These are phyloP conservation scores for Microchrysa polita DNA, from an alignment of 2,888 invertebrate genomes.

Conservation along the genomic window DNA sequence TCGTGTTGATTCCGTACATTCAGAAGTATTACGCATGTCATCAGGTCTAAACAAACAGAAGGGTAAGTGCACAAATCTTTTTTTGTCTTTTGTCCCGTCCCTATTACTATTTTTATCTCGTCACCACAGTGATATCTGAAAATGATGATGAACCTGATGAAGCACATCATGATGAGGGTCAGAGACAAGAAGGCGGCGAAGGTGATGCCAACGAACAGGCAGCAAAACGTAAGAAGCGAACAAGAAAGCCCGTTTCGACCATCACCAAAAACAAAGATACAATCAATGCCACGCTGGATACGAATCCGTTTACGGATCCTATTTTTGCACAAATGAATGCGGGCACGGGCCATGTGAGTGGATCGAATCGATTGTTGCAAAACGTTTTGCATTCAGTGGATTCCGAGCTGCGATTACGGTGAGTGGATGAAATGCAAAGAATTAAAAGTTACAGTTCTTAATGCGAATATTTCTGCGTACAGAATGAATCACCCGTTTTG, in stretches of 20 bases:
- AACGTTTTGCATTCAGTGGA: slow-evolving; percentile 69
- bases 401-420: slow-evolving; percentile 59
- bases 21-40: slow-evolving; percentile 81
- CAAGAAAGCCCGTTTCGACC: slow-evolving; percentile 57
- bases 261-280: slow-evolving; percentile 63
- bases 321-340: slow-evolving; percentile 71
- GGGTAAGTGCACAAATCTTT: slow-evolving; percentile 35
- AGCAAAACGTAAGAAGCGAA: slow-evolving; percentile 57
- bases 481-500: slow-evolving; percentile 58
- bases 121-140: slow-evolving; percentile 37
- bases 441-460: background rate
- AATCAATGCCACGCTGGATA: slow-evolving; percentile 61
- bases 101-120: background rate
- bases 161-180: slow-evolving; percentile 52
- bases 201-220: slow-evolving; percentile 50
- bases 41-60: slow-evolving; percentile 67
- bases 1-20: slow-evolving; percentile 85
- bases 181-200: slow-evolving; percentile 54
- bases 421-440: background rate
- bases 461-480: background rate
- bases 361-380: slow-evolving; percentile 70
- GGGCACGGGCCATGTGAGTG: slow-evolving; percentile 70
- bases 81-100: too few relatives aligned
- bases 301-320: slow-evolving; percentile 66
- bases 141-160: slow-evolving; percentile 36